Percentiles rank a stretch among this genome's conserved stretches.
phyloP scores from a whole-genome alignment of 2,888 invertebrate species.

The Bibio marci region DNA sequence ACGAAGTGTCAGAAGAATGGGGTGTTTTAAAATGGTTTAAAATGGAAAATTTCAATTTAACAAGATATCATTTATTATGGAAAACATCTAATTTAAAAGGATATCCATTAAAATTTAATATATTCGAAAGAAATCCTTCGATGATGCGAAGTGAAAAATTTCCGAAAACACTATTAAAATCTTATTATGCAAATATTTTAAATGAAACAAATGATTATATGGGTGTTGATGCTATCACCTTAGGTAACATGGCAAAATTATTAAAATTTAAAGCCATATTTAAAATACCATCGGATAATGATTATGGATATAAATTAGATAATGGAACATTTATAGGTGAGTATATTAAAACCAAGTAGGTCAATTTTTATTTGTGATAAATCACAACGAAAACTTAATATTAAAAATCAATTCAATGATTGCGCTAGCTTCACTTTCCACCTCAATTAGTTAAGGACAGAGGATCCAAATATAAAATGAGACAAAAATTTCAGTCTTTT shows the following conservation, averaged over 20 bases:
- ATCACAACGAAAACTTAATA: no score
- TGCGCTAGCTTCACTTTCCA: no score
- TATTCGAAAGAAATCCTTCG: slow-evolving; percentile 22
- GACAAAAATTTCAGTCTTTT: no score
- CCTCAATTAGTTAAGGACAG: no score
- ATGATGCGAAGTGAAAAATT: slow-evolving; percentile 9
- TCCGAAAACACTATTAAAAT: slow-evolving; percentile 11
- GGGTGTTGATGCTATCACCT: slow-evolving; percentile 25
- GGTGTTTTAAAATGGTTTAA: neutral
- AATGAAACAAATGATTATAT: slow-evolving; percentile 14
- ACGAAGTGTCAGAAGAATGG: neutral
- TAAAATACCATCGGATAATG: slow-evolving; percentile 14
- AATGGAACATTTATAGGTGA: slow-evolving; percentile 15
- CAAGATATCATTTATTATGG: no score
- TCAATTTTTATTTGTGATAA: no score
- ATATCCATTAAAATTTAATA: slow-evolving; percentile 20
- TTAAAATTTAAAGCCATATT: slow-evolving; percentile 22
- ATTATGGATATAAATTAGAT: slow-evolving; percentile 14
- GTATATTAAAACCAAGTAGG: no score
- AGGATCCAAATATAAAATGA: no score
- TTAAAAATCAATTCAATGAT: no score
- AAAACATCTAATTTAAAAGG: slow-evolving; percentile 13
- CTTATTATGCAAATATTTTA: slow-evolving; percentile 11
- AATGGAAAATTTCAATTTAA: neutral
- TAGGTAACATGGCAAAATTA: slow-evolving; percentile 19